Base-by-base conservation (phyloP, 2,113 vertebrate genomes). In the Reinhardtius hippoglossoides region DNA sequence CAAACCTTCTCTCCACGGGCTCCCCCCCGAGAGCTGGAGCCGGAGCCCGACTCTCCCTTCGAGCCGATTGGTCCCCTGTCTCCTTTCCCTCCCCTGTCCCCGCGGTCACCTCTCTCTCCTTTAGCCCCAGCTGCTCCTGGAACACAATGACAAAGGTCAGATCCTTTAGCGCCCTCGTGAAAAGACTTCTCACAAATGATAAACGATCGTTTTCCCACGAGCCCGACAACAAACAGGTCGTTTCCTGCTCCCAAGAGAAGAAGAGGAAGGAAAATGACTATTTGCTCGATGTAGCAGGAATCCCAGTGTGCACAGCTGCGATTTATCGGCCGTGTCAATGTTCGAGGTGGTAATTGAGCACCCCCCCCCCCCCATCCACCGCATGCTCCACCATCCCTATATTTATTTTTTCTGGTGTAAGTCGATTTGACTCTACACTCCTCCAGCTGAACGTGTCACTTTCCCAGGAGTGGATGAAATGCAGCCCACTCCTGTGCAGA, bases 1-100 rank as follows among this genome's bases (percentile, higher is more conserved):
- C 83, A 50, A 67, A 97, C 96, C 95, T 97, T 97, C 10, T 94
- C 92, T 15, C 94, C 95, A 63, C 85, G 94, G 63, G 67, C 9
- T 37, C 74, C 90, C 0, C 72, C 86, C n/a, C 87, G 74, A n/a
- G 85, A 2, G 14, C 85, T 23, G n/a, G 82, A 83, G 16, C 80
- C 18, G 0, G 80, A 83, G 16, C 81, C n/a, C 0, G 80, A 12
- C 8, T 97, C 95, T 50, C 96, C 96, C 87, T 96, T 96, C 0
- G 92, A 81, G 42, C 96, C 96, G 1, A 63, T 71, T 4, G 88
- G 87, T 59, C 92, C 94, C 42, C 81, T 27, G 1, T 93, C 94
- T 71, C 94, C 94, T 84, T 92, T 95, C 40, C 95, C 92, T 24
- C 96, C 96, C 58, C 54, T 69, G 0, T 94, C 91, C 12, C 96